Base-by-base conservation (phyloP, 2,797 vertebrate species). In the Sternarchorhynchus goeldii region DNA sequence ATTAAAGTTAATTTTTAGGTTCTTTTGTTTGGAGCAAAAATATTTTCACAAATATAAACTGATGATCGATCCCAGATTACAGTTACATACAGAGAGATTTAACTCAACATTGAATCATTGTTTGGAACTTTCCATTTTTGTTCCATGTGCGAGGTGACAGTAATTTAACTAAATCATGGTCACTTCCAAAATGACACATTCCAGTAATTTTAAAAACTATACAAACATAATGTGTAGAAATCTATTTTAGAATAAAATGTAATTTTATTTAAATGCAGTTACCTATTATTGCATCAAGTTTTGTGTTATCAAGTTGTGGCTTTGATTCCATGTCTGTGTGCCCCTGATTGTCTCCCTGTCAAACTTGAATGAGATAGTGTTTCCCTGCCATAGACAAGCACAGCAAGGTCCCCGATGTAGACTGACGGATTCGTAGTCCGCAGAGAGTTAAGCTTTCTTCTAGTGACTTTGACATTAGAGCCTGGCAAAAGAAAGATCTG, bases 321-420 rank as follows among this genome's bases (percentile, higher is more conserved):
- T 25, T 25, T 25, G 25, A 25, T 25, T 25, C 25, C 25, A 25
- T 1, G 25, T 25, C 25, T 25, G 25, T 25, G 25, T 25, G 25
- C 25, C 25, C 25, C 73, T 75, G 73, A 65, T 21, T 66, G 73
- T 66, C 62, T 75, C 29, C 73, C 62, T 17, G 60, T 75, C 62
- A 66, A 66, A 55, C 73, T 75, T 75, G 62, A 75, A 66, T 75
- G 39, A 4, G 41, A 75, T 45, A 75, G 73, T 18, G 62, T 66
- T 66, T 76, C 45, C 45, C 62, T 76, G 17, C 73, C 62, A 57
- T 76, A 76, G 62, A 76, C 62, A 56, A 76, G 32, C 45, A 76
- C 50, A 6, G 50, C 74, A 68, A 76, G 63, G 29, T 58, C 31
- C 31, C 32, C 55, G 10, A 67, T 50, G 20, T 67, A 67, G 2